Conservation (phyloP, 2,888 invertebrate species). For the Macrosiphum euphorbiae region DNA sequence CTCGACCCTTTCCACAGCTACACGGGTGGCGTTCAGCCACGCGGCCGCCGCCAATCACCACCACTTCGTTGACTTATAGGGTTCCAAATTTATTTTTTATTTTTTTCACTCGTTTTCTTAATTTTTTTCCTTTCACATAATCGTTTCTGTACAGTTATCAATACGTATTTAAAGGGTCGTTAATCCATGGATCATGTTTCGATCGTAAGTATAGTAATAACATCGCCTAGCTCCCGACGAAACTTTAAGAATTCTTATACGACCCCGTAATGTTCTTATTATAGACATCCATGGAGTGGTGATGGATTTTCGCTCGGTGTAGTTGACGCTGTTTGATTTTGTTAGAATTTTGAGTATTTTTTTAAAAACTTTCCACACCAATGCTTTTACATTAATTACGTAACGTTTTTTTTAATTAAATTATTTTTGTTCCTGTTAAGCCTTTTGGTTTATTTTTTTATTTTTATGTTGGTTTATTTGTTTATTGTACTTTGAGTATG, state of each 20-base stretch:
- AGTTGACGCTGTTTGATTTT: not conserved
- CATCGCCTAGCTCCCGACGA: not conserved
- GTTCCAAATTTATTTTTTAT: constrained; percentile 48
- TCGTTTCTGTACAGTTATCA: constrained; percentile 9
- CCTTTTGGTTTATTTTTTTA: not conserved
- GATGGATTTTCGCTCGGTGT: not conserved
- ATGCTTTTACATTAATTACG: not conserved
- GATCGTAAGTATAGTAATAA: constrained; percentile 46
- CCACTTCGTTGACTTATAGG: not conserved
- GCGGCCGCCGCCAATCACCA: constrained; percentile 44
- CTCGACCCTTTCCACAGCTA: constrained; percentile 1
- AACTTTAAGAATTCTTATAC: not conserved
- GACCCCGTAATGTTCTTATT: not conserved
- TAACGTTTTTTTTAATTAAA: not conserved
- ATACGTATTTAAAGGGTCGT: not conserved
- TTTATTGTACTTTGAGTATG: not conserved
- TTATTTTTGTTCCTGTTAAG: not conserved
- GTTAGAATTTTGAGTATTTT: not conserved
- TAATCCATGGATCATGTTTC: constrained; percentile 52
- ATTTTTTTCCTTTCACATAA: not conserved
- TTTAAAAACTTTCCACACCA: not conserved
- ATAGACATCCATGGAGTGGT: not conserved
- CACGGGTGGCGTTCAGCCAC: constrained; percentile 36
- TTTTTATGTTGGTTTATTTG: not conserved
- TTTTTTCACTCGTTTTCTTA: constrained; percentile 40